Conservation (phyloP, 2,888 invertebrate species). For the Nemotelus nigrinus region DNA sequence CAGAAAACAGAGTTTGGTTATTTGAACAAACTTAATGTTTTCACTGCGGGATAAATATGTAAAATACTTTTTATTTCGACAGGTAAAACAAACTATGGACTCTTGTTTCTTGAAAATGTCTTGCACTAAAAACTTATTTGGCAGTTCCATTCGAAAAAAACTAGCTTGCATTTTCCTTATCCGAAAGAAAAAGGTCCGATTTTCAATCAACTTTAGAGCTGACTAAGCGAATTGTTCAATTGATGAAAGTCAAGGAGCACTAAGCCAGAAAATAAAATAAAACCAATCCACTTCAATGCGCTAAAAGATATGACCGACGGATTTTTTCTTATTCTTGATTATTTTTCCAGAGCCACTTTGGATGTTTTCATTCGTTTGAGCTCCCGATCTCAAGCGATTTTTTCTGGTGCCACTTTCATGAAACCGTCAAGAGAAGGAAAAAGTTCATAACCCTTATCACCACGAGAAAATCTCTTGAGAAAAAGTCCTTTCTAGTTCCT, state of each 20-base stretch:
- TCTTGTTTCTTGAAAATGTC: too few species aligned
- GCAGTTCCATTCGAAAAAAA: too few species aligned
- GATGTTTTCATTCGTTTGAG: slow-evolving; percentile 23
- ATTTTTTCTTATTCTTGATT: neutral
- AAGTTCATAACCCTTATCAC: slow-evolving; percentile 46
- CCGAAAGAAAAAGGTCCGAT: too few species aligned
- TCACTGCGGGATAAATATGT: too few species aligned
- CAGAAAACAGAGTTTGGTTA: too few species aligned
- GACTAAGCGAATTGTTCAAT: too few species aligned
- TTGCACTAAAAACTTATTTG: too few species aligned
- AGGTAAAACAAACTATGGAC: too few species aligned
- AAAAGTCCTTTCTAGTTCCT: slow-evolving; percentile 48
- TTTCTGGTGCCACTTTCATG: neutral
- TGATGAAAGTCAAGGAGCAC: neutral
- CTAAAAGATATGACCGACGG: neutral
- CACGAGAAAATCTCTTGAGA: slow-evolving; percentile 46
- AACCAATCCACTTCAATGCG: slow-evolving; percentile 29
- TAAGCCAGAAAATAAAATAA: neutral
- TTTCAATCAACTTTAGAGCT: too few species aligned
- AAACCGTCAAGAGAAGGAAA: slow-evolving; percentile 10
- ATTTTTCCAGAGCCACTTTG: slow-evolving; percentile 8
- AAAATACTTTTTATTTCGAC: too few species aligned
- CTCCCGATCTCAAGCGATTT: neutral
- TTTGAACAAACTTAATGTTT: too few species aligned
- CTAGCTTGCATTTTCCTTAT: too few species aligned